A percentile compares a stretch with the other conserved stretches of the same genome.
These are phyloP conservation scores for Tachystola acroxantha DNA, from an alignment of 2,888 invertebrate species.

Conservation along the genomic window DNA sequence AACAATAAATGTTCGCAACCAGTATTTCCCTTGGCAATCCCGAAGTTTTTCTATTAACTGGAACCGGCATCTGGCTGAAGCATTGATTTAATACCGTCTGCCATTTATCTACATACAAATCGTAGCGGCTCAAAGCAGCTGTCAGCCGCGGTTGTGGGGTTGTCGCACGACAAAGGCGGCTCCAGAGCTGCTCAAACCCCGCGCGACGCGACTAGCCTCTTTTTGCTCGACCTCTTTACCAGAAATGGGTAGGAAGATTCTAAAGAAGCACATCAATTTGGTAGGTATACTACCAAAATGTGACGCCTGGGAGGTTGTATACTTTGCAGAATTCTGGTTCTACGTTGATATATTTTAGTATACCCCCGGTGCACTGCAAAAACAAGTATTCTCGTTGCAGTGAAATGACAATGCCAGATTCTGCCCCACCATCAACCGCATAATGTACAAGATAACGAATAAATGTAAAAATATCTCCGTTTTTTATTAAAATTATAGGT, in stretches of 20 bases:
- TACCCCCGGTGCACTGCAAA: too few species aligned
- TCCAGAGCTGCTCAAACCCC: conserved; percentile 28
- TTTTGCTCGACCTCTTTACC: conserved; percentile 39
- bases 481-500: too few species aligned
- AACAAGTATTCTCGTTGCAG: too few species aligned
- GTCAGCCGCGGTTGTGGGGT: conserved; percentile 35
- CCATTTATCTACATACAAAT: conserved; percentile 50
- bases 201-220: conserved; percentile 19
- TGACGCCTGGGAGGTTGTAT: too few species aligned
- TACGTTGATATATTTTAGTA: too few species aligned
- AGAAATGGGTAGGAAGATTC: conserved; percentile 32
- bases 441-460: too few species aligned
- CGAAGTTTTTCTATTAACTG: conserved; percentile 13
- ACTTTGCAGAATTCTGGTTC: too few species aligned
- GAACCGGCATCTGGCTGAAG: conserved; percentile 17
- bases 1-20: conserved; percentile 1
- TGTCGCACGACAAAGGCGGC: conserved; percentile 29
- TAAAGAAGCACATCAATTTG: too few species aligned
- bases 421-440: too few species aligned
- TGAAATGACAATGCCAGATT: too few species aligned
- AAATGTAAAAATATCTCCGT: too few species aligned
- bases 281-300: too few species aligned
- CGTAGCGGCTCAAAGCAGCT: conserved; percentile 30
- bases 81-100: conserved; percentile 37
- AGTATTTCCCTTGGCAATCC: conserved; percentile 5